These are phyloP conservation scores for Peromyscus nudipes DNA, from an alignment of 2,797 vertebrate genomes.

Conservation along the genomic window DNA sequence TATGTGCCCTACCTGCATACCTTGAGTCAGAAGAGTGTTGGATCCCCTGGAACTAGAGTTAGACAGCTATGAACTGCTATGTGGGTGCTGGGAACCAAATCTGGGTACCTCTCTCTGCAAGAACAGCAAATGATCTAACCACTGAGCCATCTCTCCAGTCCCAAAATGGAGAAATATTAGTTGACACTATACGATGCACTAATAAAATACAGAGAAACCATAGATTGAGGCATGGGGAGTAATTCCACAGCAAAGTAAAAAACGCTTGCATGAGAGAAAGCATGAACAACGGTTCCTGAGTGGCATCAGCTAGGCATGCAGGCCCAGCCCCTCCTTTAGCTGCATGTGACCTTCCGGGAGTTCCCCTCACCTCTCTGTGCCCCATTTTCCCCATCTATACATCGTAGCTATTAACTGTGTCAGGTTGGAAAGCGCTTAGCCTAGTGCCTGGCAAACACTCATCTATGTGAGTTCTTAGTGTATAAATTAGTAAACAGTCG, in stretches of 20 bases:
- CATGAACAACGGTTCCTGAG: background rate
- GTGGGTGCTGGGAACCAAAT: background rate
- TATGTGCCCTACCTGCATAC: background rate
- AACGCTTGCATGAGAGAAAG: background rate
- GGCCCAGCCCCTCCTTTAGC: background rate
- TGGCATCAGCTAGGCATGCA: background rate
- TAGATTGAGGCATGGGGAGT: background rate
- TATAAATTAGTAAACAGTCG: slow-evolving; percentile 2
- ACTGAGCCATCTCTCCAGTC: background rate
- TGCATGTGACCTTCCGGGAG: background rate
- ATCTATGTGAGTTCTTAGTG: background rate
- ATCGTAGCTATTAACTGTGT: background rate
- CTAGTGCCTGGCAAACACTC: background rate
- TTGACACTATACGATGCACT: background rate
- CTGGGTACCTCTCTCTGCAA: background rate
- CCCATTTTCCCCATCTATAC: slow-evolving; percentile 11
- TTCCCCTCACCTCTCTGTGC: background rate
- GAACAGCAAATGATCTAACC: background rate
- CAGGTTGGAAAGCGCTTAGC: background rate
- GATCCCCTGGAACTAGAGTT: background rate
- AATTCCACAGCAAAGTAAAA: background rate
- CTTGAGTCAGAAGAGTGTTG: background rate
- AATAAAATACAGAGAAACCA: background rate
- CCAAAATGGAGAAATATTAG: background rate
- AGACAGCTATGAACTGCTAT: background rate